A percentile compares a stretch with the other conserved stretches of the same genome.
Conservation (phyloP, 2,113 vertebrate species). For the Istiophorus platypterus region DNA sequence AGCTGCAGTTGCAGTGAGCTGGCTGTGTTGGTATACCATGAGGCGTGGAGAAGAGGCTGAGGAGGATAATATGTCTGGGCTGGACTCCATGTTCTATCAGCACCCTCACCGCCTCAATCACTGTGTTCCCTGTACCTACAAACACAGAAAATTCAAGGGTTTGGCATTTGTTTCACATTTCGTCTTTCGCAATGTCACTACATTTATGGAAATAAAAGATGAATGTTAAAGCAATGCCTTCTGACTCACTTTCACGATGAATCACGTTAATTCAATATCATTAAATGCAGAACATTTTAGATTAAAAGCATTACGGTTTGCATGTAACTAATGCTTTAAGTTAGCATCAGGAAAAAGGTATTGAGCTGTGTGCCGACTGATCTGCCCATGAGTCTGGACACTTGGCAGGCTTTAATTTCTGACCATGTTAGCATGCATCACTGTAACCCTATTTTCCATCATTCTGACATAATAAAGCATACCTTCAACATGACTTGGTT, state of each 20-base stretch:
- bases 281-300: background rate
- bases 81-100: slow-evolving; percentile 95
- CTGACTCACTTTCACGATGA: slow-evolving; percentile 14
- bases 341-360: slow-evolving; percentile 22
- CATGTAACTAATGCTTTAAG: background rate
- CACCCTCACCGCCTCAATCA: slow-evolving; percentile 96
- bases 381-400: background rate
- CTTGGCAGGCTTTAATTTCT: slow-evolving; percentile 50
- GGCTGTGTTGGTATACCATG: slow-evolving; percentile 85
- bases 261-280: background rate
- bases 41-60: slow-evolving; percentile 96
- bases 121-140: slow-evolving; percentile 95
- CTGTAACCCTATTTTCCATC: slow-evolving; percentile 44
- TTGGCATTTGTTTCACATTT: background rate
- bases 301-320: background rate
- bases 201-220: background rate
- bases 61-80: slow-evolving; percentile 93
- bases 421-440: slow-evolving; percentile 38
- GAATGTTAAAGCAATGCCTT: background rate
- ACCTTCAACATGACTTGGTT: slow-evolving; percentile 33
- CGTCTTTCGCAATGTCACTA: slow-evolving; percentile 8
- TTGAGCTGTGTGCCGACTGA: background rate
- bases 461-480: slow-evolving; percentile 57
- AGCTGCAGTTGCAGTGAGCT: slow-evolving; percentile 7
- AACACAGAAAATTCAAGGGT: slow-evolving; percentile 30